These are phyloP conservation scores for Molothrus aeneus DNA, from an alignment of 2,797 vertebrate genomes.

Conservation along the genomic window DNA sequence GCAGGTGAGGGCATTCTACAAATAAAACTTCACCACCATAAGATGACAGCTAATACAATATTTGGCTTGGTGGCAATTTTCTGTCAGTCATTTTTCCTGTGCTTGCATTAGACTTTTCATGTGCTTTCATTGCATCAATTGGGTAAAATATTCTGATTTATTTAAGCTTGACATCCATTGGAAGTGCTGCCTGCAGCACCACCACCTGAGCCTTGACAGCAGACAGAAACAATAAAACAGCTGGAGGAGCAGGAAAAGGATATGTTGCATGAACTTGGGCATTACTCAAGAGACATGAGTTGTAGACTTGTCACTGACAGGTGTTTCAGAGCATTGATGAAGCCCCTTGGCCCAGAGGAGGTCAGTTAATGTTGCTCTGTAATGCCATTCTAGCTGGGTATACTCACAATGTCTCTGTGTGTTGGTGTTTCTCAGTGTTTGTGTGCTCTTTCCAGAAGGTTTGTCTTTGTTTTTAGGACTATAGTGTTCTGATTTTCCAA, in stretches of 20 bases:
- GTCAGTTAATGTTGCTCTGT: conserved; percentile 65
- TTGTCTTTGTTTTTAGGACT: not conserved
- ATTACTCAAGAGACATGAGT: conserved; percentile 89
- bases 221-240: conserved; percentile 81
- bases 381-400: not conserved
- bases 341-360: conserved; percentile 88
- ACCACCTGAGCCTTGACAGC: conserved; percentile 78
- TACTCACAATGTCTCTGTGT: not conserved
- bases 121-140: not conserved
- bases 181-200: conserved; percentile 87
- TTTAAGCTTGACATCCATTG: conserved; percentile 67
- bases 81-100: not conserved
- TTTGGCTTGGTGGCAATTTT: not conserved
- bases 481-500: not conserved
- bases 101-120: not conserved
- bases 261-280: conserved; percentile 85
- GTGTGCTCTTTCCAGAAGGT: not conserved
- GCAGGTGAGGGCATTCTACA: conserved; percentile 74
- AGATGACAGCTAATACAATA: not conserved
- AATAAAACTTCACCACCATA: not conserved
- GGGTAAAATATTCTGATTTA: not conserved
- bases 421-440: not conserved
- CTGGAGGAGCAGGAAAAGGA: conserved; percentile 90
- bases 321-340: conserved; percentile 89
- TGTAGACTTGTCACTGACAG: conserved; percentile 87